These are phyloP conservation scores for Myiothlypis coronata DNA, from an alignment of 2,797 vertebrate genomes.

Conservation along the genomic window DNA sequence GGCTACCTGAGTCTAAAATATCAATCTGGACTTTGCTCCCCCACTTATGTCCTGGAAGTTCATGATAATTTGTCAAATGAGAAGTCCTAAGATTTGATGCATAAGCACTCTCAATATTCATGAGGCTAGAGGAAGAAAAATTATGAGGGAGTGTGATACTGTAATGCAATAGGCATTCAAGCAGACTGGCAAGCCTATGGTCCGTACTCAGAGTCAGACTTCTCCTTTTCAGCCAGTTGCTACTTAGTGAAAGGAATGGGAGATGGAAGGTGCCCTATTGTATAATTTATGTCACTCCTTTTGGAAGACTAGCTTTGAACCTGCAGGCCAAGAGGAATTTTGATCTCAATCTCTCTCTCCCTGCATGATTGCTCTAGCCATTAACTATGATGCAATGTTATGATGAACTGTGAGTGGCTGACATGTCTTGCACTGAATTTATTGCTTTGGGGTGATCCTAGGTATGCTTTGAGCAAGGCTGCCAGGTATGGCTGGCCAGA, in stretches of 20 bases:
- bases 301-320: not conserved
- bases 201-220: not conserved
- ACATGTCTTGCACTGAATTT: not conserved
- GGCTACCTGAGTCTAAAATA: not conserved
- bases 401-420: not conserved
- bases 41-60: not conserved
- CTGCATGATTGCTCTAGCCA: not conserved
- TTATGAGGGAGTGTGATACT: not conserved
- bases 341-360: not conserved
- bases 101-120: not conserved
- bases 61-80: not conserved
- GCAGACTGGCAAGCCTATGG: not conserved
- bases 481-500: not conserved
- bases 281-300: not conserved
- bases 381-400: not conserved
- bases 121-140: not conserved
- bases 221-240: not conserved
- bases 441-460: not conserved
- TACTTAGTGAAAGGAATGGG: not conserved
- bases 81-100: not conserved
- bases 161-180: not conserved
- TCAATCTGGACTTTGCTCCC: not conserved
- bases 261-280: not conserved
- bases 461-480: not conserved
- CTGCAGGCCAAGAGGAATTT: not conserved